A percentile compares a stretch with the other conserved stretches of the same genome.
Evolutionary conservation across 2,888 invertebrate species (phyloP).

Genomic region (Luperina testacea): DNA sequence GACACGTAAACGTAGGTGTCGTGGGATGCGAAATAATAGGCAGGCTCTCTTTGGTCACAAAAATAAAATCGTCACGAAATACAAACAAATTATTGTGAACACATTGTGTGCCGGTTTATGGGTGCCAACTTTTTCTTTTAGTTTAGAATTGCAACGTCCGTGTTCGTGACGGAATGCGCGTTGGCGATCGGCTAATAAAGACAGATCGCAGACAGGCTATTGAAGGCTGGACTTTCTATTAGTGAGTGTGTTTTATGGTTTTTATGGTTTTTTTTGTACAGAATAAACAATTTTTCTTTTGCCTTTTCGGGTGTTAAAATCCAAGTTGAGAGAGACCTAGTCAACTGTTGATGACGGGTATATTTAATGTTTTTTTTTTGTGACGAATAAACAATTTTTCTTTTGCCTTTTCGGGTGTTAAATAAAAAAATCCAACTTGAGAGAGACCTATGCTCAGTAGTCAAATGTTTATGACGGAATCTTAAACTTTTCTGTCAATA

Average conservation of each 20-base stretch:
- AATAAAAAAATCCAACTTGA: background rate
- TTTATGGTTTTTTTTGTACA: background rate
- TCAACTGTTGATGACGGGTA: background rate
- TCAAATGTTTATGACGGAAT: background rate
- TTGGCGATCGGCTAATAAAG: background rate
- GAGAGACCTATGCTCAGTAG: background rate
- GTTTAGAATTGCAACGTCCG: background rate
- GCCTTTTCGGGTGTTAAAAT: background rate
- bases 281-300: background rate
- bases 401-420: background rate
- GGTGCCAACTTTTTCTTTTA: conserved; percentile 1
- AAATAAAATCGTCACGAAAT: background rate
- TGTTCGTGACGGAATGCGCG: background rate
- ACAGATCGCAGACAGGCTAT: background rate
- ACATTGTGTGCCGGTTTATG: background rate
- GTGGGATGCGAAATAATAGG: background rate
- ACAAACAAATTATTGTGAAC: background rate
- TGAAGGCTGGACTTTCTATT: background rate
- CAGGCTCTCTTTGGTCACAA: background rate
- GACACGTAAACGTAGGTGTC: background rate
- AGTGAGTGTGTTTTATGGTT: background rate
- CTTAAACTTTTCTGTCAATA: background rate
- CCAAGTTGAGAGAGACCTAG: background rate
- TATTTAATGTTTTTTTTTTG: too few species aligned
- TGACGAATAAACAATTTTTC: background rate